Evolutionary conservation across 2,797 vertebrate genomes (phyloP).

Genomic region (Phataginus tetradactyla): DNA sequence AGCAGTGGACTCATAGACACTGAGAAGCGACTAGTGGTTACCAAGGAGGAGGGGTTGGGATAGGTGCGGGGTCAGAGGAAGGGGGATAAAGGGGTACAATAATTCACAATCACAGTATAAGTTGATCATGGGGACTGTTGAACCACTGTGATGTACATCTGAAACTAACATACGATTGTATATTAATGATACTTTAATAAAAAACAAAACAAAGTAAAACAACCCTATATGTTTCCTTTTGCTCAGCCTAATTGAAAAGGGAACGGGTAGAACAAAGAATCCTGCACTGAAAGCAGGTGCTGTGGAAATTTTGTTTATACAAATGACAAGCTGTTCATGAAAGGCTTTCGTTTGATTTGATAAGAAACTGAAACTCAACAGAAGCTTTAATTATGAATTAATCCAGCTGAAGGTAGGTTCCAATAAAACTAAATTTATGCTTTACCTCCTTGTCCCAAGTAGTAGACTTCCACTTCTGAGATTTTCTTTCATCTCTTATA

Average conservation of each 20-base stretch:
- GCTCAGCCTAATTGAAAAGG: neutral
- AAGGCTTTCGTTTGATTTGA: conserved; percentile 20
- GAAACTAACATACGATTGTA: too few relatives aligned
- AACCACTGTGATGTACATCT: too few relatives aligned
- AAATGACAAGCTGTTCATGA: neutral
- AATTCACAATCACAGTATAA: too few relatives aligned
- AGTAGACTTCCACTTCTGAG: conserved; percentile 23
- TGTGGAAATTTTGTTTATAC: neutral
- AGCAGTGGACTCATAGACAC: too few relatives aligned
- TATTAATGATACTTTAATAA: too few relatives aligned
- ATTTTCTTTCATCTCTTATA: conserved; percentile 49
- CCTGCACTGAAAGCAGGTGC: neutral
- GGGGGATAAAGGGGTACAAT: too few relatives aligned
- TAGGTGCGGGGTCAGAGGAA: too few relatives aligned
- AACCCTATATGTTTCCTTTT: neutral
- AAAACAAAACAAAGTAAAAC: too few relatives aligned
- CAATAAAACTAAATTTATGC: neutral
- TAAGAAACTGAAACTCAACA: conserved; percentile 52
- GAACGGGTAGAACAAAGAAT: neutral
- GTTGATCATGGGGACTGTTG: too few relatives aligned
- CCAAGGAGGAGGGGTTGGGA: too few relatives aligned
- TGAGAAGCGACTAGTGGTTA: too few relatives aligned
- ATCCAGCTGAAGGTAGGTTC: neutral
- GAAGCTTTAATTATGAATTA: conserved; percentile 38
- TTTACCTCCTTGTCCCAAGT: neutral